Evolutionary conservation across 2,113 vertebrate genomes (phyloP).

Genomic region (Numida meleagris): DNA sequence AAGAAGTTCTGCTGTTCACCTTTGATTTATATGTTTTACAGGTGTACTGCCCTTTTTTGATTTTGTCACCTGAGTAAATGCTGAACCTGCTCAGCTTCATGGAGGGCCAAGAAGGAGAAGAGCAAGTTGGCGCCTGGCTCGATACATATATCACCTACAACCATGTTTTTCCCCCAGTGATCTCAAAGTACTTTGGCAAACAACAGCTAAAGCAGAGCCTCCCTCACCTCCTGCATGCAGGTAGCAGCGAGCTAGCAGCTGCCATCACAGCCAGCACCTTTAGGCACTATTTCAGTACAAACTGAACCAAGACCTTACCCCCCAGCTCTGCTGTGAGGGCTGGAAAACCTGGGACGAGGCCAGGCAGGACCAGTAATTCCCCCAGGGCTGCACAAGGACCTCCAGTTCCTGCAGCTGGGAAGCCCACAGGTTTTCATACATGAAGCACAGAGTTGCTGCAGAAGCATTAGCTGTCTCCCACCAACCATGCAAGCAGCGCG

Average conservation of each 20-base stretch:
- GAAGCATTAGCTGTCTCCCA: background rate
- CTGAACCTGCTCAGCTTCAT: background rate
- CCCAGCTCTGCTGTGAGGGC: background rate
- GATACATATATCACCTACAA: background rate
- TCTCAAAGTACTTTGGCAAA: background rate
- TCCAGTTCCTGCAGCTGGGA: background rate
- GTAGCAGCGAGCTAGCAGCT: background rate
- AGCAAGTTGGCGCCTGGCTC: background rate
- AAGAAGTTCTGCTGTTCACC: background rate
- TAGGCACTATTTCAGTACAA: rapidly evolving
- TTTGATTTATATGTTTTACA: background rate
- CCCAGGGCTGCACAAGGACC: background rate
- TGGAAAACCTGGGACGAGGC: rapidly evolving
- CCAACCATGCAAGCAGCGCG: background rate
- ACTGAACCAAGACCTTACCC: background rate
- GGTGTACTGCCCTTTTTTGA: background rate
- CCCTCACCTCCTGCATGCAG: rapidly evolving
- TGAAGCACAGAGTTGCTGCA: background rate
- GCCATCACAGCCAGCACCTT: background rate
- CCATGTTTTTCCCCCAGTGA: background rate
- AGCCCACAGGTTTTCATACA: rapidly evolving
- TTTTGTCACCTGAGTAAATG: background rate
- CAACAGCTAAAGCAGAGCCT: rapidly evolving
- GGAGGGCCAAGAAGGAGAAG: background rate
- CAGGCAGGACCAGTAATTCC: background rate